Evolutionary conservation across 2,888 invertebrate species (phyloP).

Genomic region (Mythimna ferrago): DNA sequence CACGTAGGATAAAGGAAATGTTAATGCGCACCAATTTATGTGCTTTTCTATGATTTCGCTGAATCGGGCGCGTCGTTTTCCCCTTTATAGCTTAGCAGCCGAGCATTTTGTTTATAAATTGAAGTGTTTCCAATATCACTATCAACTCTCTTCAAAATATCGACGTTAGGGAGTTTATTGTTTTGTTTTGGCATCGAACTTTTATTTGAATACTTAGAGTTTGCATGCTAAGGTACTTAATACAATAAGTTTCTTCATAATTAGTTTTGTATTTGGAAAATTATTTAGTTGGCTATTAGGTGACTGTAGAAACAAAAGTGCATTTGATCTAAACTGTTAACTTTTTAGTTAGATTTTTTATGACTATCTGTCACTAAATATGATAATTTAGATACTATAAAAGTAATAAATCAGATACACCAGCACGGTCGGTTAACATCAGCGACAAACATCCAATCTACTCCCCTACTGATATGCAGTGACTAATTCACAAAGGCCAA

Average conservation of each 20-base stretch:
- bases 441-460: constrained; percentile 81
- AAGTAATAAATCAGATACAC: constrained; percentile 78
- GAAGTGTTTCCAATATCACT: constrained; percentile 74
- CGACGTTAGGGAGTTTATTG: constrained; percentile 15
- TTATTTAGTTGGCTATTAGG: not conserved
- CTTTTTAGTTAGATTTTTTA: constrained; percentile 1
- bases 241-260: not conserved
- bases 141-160: constrained; percentile 56
- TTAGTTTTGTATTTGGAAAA: not conserved
- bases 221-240: not conserved
- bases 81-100: constrained; percentile 80
- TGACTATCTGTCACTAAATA: constrained; percentile 15
- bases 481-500: constrained; percentile 91
- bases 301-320: not conserved
- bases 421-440: constrained; percentile 79
- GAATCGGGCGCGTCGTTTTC: constrained; percentile 86
- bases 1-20: constrained; percentile 91
- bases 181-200: constrained; percentile 6
- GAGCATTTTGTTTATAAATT: constrained; percentile 81
- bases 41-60: constrained; percentile 91
- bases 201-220: constrained; percentile 7
- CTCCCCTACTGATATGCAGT: constrained; percentile 81
- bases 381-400: constrained; percentile 45
- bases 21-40: constrained; percentile 90
- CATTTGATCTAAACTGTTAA: not conserved